phyloP scores from a whole-genome alignment of 2,113 vertebrate genomes.

The Spea multiplicata region DNA sequence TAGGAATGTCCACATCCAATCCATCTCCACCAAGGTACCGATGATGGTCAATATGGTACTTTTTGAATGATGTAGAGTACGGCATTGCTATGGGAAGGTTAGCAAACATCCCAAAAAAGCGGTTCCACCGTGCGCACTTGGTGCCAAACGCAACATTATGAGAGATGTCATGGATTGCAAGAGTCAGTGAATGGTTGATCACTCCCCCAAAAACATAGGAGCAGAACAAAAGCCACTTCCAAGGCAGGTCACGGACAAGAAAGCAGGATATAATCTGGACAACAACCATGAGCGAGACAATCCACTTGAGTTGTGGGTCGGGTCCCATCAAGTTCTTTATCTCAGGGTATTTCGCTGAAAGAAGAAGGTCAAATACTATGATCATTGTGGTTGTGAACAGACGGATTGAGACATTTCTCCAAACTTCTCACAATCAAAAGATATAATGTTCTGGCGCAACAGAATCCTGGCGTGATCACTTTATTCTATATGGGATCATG shows the following conservation, averaged over 20 bases:
- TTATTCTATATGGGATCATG: too few relatives aligned
- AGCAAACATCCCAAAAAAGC: constrained; percentile 93
- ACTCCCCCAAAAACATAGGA: constrained; percentile 91
- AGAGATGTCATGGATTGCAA: constrained; percentile 97
- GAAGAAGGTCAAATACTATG: background rate
- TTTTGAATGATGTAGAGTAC: constrained; percentile 94
- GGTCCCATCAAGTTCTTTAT: constrained; percentile 94
- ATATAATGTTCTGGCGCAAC: too few relatives aligned
- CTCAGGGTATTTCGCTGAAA: constrained; percentile 89
- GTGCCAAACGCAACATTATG: constrained; percentile 95
- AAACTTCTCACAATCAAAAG: too few relatives aligned
- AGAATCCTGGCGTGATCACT: too few relatives aligned
- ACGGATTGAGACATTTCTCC: too few relatives aligned
- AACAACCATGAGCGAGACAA: constrained; percentile 85
- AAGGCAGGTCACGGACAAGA: constrained; percentile 76
- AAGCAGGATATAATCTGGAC: constrained; percentile 84
- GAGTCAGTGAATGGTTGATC: constrained; percentile 90
- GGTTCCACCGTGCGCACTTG: constrained; percentile 76
- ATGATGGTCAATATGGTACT: constrained; percentile 97
- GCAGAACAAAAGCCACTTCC: constrained; percentile 97
- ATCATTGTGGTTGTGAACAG: too few relatives aligned
- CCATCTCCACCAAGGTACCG: constrained; percentile 88
- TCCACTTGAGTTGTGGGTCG: constrained; percentile 91
- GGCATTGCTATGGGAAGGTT: constrained; percentile 90
- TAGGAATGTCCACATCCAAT: constrained; percentile 91